These are phyloP conservation scores for Metalampra italica DNA, from an alignment of 2,888 invertebrate genomes.

Conservation along the genomic window DNA sequence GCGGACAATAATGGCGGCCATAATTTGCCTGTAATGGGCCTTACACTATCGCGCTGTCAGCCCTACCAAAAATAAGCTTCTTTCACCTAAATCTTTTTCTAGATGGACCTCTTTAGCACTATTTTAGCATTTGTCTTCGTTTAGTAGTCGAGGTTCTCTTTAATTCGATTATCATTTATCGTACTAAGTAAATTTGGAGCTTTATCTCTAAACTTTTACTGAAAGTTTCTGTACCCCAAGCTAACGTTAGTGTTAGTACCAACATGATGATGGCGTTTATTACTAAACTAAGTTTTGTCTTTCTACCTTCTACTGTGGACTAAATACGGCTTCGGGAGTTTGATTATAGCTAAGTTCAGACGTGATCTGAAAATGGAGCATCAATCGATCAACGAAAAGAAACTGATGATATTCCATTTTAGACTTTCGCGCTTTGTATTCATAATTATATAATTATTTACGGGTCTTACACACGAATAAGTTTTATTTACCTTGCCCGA, in stretches of 20 bases:
- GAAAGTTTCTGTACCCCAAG: constrained; percentile 4
- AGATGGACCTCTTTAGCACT: constrained; percentile 43
- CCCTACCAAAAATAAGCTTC: constrained; percentile 70
- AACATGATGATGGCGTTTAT: constrained; percentile 8
- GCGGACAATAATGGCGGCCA: constrained; percentile 70
- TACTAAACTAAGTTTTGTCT: constrained; percentile 9
- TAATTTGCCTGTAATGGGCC: constrained; percentile 76
- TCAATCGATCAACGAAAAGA: no score
- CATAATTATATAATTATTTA: no score
- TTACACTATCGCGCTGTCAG: constrained; percentile 76
- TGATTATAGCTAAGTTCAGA: no score
- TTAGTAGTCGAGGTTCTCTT: not conserved
- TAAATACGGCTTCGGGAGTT: no score
- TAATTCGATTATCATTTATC: not conserved
- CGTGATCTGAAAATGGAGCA: no score
- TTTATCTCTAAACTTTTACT: not conserved
- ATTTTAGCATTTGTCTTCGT: constrained; percentile 20
- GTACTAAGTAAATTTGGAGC: not conserved
- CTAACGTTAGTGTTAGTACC: constrained; percentile 5
- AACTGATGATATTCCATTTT: no score
- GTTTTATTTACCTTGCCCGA: no score
- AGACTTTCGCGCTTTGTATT: no score
- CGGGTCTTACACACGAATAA: no score
- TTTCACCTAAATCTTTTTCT: constrained; percentile 50
- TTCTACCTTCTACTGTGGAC: not conserved